Evolutionary conservation across 2,888 invertebrate genomes (phyloP).

Genomic region (Corythucha ciliata): DNA sequence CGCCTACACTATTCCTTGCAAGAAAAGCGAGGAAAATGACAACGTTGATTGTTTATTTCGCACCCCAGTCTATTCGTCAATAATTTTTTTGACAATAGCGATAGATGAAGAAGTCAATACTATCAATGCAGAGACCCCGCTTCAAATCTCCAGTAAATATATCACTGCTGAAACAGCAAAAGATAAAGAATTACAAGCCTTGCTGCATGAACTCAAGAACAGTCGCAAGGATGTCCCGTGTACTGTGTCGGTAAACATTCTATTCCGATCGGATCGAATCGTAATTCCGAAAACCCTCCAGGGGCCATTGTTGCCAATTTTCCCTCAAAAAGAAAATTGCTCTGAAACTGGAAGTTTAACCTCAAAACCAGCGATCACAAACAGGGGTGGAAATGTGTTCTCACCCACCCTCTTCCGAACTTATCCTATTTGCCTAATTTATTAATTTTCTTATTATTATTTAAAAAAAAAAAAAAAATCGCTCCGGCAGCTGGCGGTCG

Average conservation of each 20-base stretch:
- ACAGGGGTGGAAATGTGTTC: no score
- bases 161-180: constrained; percentile 2
- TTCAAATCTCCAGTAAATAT: neutral
- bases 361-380: no score
- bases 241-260: neutral
- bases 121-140: neutral
- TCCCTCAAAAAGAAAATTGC: no score
- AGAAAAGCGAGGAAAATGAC: no score
- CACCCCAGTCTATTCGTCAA: neutral
- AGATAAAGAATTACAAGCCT: neutral
- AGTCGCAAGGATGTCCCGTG: neutral
- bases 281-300: constrained; percentile 3
- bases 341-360: no score
- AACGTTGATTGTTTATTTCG: neutral
- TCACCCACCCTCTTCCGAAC: no score
- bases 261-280: neutral
- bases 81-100: neutral
- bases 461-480: no score
- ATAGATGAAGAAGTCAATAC: constrained; percentile 2
- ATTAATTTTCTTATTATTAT: no score
- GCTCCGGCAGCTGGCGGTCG: no score
- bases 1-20: no score
- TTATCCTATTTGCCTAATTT: no score
- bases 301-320: no score
- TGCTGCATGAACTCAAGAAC: constrained; percentile 1